Conservation (phyloP, 2,888 invertebrate genomes). For the Ryuthela nishihirai region DNA sequence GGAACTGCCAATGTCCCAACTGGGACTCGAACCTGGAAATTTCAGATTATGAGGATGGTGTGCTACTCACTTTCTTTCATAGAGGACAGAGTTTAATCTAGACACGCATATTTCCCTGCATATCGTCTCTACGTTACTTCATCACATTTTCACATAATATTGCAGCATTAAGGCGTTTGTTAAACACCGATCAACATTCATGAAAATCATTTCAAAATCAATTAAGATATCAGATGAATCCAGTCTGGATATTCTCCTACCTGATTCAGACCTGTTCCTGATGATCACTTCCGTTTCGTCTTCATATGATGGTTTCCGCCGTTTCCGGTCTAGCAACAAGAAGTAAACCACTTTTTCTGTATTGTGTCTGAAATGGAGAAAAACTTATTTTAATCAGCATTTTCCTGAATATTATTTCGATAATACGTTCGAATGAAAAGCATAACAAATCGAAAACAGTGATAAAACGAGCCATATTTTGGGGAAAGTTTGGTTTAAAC, state of each 20-base stretch:
- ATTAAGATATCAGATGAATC: too few relatives aligned
- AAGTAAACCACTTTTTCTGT: slow-evolving; percentile 99
- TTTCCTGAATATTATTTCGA: not conserved
- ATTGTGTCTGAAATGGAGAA: slow-evolving; percentile 74
- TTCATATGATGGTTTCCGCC: slow-evolving; percentile 89
- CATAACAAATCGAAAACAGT: not conserved
- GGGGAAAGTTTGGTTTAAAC: not conserved
- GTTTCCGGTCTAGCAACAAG: slow-evolving; percentile 89
- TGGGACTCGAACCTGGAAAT: too few relatives aligned
- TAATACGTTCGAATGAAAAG: not conserved
- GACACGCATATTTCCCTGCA: too few relatives aligned
- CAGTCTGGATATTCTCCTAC: slow-evolving; percentile 10
- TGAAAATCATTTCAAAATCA: too few relatives aligned
- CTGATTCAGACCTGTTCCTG: slow-evolving; percentile 43
- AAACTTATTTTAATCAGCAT: not conserved
- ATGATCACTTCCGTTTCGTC: slow-evolving; percentile 57
- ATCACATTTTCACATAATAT: too few relatives aligned
- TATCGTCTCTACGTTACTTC: too few relatives aligned
- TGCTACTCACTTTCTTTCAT: too few relatives aligned
- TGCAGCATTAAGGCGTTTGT: too few relatives aligned
- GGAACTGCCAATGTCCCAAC: too few relatives aligned
- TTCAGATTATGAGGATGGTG: too few relatives aligned
- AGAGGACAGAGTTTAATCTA: too few relatives aligned
- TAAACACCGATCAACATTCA: too few relatives aligned
- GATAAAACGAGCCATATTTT: not conserved